phyloP scores from a whole-genome alignment of 53 echinoderm and acorn worm species.

The Zoroaster sp. region DNA sequence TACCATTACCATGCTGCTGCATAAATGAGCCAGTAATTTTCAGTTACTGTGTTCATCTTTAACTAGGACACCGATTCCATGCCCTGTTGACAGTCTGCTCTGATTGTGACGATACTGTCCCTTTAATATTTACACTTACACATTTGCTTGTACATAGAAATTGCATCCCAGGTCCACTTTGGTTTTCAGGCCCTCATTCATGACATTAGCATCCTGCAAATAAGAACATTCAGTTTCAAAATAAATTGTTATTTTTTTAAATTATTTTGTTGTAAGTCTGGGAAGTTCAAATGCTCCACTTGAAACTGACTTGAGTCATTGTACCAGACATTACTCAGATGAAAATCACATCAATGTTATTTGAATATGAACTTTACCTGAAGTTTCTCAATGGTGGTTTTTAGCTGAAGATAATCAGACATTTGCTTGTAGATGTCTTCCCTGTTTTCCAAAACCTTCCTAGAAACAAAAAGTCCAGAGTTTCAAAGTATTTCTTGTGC shows the following conservation, averaged over 20 bases:
- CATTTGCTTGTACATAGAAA: conserved; percentile 94
- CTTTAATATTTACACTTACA: no score
- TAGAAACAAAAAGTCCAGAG: conserved; percentile 26
- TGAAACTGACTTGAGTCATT: no score
- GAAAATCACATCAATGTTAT: neutral
- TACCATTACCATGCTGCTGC: no score
- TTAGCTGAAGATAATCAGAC: conserved; percentile 85
- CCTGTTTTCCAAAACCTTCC: conserved; percentile 73
- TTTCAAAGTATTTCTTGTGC: neutral
- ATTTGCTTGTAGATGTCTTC: conserved; percentile 74
- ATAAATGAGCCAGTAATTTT: no score
- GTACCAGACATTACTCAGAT: neutral
- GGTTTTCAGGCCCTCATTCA: conserved; percentile 76
- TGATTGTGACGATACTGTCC: no score
- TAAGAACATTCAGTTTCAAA: neutral
- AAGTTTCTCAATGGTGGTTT: conserved; percentile 84
- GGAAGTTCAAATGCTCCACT: neutral
- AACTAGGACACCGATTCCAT: no score
- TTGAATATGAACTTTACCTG: conserved; percentile 53
- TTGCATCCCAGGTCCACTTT: conserved; percentile 92
- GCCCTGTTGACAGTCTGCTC: no score
- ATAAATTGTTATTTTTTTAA: neutral
- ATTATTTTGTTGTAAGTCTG: neutral
- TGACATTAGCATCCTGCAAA: conserved; percentile 65
- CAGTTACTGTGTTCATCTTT: no score